Evolutionary conservation across 2,888 invertebrate genomes (phyloP).

Genomic region (Polyommatus icarus): DNA sequence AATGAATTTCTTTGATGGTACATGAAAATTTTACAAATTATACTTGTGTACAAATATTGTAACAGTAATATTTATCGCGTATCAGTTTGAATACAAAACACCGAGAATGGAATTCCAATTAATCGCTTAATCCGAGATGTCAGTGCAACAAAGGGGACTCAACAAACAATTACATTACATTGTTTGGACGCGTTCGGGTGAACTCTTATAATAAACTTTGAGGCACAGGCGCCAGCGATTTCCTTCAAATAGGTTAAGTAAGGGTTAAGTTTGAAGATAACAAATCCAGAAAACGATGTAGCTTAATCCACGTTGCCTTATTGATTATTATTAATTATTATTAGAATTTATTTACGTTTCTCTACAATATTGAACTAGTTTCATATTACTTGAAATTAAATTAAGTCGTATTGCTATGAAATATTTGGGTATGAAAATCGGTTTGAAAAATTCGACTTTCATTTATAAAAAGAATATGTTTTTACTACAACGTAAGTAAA

Average conservation of each 20-base stretch:
- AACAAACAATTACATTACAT: constrained; percentile 57
- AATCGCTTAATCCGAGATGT: constrained; percentile 54
- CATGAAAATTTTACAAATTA: neutral
- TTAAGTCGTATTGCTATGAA: no score
- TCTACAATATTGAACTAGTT: no score
- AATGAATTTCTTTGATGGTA: neutral
- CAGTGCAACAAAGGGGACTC: constrained; percentile 53
- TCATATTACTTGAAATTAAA: no score
- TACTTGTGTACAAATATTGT: neutral
- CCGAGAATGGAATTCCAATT: constrained; percentile 46
- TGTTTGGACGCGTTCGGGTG: constrained; percentile 54
- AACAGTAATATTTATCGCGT: neutral
- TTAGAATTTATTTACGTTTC: no score
- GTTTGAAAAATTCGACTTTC: no score
- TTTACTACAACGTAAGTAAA: no score
- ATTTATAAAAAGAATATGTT: no score
- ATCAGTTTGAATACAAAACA: constrained; percentile 38
- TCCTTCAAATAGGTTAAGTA: constrained; percentile 48
- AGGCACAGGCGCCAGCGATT: constrained; percentile 43
- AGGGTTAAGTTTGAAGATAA: neutral
- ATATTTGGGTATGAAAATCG: no score
- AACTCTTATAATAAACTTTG: constrained; percentile 45
- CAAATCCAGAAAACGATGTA: neutral
- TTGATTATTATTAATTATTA: neutral
- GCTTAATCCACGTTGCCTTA: neutral